phyloP scores from a whole-genome alignment of 2,113 vertebrate genomes.

The Callipepla californica region DNA sequence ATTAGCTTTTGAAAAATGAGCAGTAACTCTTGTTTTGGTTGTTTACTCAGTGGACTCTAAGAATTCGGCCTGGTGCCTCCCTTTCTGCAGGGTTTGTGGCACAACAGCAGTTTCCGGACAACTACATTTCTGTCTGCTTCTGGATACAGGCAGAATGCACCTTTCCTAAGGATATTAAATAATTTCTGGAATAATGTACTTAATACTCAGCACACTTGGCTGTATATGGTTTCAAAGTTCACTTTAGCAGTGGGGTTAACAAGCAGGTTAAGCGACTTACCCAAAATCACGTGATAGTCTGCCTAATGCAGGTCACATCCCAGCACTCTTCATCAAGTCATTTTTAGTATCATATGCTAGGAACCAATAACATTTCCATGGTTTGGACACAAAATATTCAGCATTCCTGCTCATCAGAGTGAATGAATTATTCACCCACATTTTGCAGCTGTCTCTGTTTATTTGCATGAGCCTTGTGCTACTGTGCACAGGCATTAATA shows the following conservation, averaged over 20 bases:
- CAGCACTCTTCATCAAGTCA: not conserved
- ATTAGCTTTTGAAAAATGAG: not conserved
- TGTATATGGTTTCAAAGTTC: not conserved
- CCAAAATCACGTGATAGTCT: not conserved
- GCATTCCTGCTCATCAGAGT: not conserved
- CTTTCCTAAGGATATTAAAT: not conserved
- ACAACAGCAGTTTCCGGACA: not conserved
- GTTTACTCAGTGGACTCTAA: not conserved
- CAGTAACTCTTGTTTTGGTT: not conserved
- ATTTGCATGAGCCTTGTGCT: not conserved
- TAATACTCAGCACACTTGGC: not conserved
- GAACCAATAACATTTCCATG: not conserved
- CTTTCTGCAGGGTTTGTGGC: not conserved
- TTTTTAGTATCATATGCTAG: not conserved
- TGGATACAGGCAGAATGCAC: rapidly evolving
- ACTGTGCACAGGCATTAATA: not conserved
- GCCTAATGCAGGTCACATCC: not conserved
- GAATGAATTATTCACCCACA: not conserved
- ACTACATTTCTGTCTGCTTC: not conserved
- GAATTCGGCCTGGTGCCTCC: not conserved
- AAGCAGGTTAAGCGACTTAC: not conserved
- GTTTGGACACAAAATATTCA: not conserved
- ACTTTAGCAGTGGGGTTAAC: not conserved
- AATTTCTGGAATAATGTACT: not conserved
- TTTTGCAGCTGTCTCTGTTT: not conserved